phyloP scores from a whole-genome alignment of 2,797 vertebrate species.

The Megalops cyprinoides region DNA sequence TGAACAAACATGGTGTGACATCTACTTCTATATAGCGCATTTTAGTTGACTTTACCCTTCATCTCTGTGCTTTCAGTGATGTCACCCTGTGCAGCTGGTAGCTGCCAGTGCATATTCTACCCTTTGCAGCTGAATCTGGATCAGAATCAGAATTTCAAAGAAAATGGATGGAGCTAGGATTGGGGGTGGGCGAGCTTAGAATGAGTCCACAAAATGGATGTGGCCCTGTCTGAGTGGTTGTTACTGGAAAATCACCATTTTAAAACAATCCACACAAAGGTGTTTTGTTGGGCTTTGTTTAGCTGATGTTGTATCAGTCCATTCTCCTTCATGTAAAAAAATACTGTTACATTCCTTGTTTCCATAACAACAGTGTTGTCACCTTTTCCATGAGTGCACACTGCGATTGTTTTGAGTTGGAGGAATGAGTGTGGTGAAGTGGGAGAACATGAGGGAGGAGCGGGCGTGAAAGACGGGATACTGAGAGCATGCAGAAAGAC shows the following conservation, averaged over 20 bases:
- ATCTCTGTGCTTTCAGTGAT: too few species aligned
- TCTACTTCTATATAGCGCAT: too few species aligned
- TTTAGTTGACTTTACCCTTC: too few species aligned
- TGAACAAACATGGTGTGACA: too few species aligned
- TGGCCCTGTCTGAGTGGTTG: neutral
- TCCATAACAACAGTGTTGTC: slow-evolving; percentile 78
- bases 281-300: slow-evolving; percentile 5
- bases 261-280: neutral
- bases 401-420: slow-evolving; percentile 49
- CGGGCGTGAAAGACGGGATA: slow-evolving; percentile 15
- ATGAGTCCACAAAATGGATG: slow-evolving; percentile 2
- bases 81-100: too few species aligned
- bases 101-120: too few species aligned
- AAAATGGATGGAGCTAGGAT: too few species aligned
- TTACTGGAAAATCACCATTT: neutral
- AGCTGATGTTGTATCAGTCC: slow-evolving; percentile 19
- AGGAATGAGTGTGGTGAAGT: slow-evolving; percentile 50
- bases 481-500: slow-evolving; percentile 23
- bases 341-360: slow-evolving; percentile 77
- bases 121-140: too few species aligned
- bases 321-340: slow-evolving; percentile 27
- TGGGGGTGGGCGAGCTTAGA: too few species aligned
- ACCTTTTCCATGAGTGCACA: slow-evolving; percentile 66
- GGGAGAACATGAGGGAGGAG: slow-evolving; percentile 36
- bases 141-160: too few species aligned